Base-by-base conservation (phyloP, 2,113 vertebrate species). In the Tachycineta bicolor region DNA sequence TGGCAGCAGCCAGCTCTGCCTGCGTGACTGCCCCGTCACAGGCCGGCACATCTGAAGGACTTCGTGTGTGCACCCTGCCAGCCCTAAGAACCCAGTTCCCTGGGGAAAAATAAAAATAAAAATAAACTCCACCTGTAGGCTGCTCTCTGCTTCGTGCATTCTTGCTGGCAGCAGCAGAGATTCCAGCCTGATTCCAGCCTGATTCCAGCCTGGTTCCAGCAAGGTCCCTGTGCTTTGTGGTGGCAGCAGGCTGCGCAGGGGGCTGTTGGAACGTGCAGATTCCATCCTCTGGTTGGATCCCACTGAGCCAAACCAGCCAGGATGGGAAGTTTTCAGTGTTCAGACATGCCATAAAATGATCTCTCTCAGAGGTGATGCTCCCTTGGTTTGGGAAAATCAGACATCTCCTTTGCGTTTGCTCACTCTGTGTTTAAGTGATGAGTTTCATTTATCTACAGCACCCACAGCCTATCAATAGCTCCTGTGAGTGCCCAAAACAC, bases 71-170 rank as follows among this genome's bases (percentile, higher is more conserved):
- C 43, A 22, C 53, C 90, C 64, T 88, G 80, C 93, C 94, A 96
- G 89, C 86, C 65, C 14, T 50, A 83, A 95, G 81, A 97, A 93
- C 96, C 89, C 94, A 94, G 82, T 93, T 96, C 95, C 84, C 92
- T 75, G n/a, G 21, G 34, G 18, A 21, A 34, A 37, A 39, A 34
- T 25, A 33, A 19, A 28, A 43, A 37, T 10, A 37, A 37, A n/a
- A 25, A 23, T 11, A 14, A 59, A 39, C 65, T 37, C 77, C 81
- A 93, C 78, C 83, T 17, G 21, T 53, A 86, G 26, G 65, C 91
- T 46, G 60, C 77, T 88, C 69, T 67, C 71, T 46, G 37, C 94
- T 97, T 96, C 90, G 63, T 87, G 29, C 59, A 10, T 92, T 87
- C 86, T 67, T 69, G 26, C 87, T 87, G 79, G 89, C 77, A 95